Evolutionary conservation across 2,113 vertebrate species (phyloP), one percentile per base, ranked within the genome.

Genomic region (Eleginops maclovinus): DNA sequence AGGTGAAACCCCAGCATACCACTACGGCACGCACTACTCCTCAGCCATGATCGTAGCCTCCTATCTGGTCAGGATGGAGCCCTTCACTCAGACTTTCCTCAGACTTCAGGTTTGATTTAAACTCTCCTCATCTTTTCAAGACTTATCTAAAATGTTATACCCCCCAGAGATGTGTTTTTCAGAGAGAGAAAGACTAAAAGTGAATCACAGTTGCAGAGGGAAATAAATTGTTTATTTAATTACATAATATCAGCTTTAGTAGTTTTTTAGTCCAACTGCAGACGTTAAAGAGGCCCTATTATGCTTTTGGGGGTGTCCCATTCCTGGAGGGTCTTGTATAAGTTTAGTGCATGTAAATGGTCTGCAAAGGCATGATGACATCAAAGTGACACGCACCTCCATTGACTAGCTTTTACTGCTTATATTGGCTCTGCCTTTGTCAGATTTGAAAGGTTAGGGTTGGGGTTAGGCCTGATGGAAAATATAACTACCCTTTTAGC

Each of bases 41-140:
- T 99, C 98, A 0, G 98, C 98, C 75, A 99, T 99, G 98, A 99
- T 99, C 0, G 97, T 99, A 19, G 98, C 98, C 21, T 99, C 98
- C 0, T 99, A 99, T 19, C 95, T 99, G 17, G 95, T 99, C 60
- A 94, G 98, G 36, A 99, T 99, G 98, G 98, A 99, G 81, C 98
- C 98, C 12, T 99, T 99, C 87, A 99, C 98, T 0, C 98, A 99
- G 92, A 99, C 98, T 75, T 99, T 99, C 90, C 94, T 99, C 84
- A 85, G 98, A 54, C 93, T 99, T 13, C 98, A 99, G 97, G 98
- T 99, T 92, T 90, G 88, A 76, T 19, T 11, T 22, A 9, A 65
- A 24, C 17, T 21, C 9, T 26, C 41, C 28, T 4, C 4, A 2
- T 24, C 44, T 19, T 4, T 15, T 50, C 4, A 16, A 6, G 9